phyloP scores from a whole-genome alignment of 2,888 invertebrate species.

The Lepidochrysops patricia region DNA sequence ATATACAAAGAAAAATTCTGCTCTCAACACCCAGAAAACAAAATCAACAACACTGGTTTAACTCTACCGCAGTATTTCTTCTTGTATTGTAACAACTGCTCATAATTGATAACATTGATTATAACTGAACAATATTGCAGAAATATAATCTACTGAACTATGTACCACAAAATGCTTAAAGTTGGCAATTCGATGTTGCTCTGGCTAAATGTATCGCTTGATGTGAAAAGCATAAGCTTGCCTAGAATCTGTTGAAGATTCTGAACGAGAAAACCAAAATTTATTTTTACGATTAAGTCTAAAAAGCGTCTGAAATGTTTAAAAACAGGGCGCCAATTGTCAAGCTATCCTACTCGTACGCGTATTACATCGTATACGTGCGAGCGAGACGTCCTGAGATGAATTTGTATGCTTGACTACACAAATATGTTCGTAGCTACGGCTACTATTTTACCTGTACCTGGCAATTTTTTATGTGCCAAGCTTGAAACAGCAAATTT shows the following conservation, averaged over 20 bases:
- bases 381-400: too few relatives aligned
- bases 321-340: too few relatives aligned
- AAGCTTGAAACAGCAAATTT: constrained; percentile 1
- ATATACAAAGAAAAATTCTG: too few relatives aligned
- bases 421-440: background rate
- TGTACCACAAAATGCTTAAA: background rate
- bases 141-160: background rate
- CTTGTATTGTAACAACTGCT: background rate
- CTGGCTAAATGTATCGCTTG: background rate
- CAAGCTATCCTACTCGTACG: too few relatives aligned
- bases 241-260: background rate
- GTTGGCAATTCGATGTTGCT: background rate
- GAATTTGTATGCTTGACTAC: too few relatives aligned
- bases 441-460: background rate
- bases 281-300: background rate
- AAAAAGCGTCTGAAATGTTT: background rate
- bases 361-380: too few relatives aligned
- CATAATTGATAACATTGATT: too few relatives aligned
- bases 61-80: too few relatives aligned
- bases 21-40: too few relatives aligned
- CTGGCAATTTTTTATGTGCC: constrained; percentile 11
- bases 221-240: background rate
- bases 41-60: too few relatives aligned
- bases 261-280: background rate
- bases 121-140: too few relatives aligned